These are phyloP conservation scores for Phalanger gymnotis DNA, from an alignment of 2,797 vertebrate species.

Conservation along the genomic window DNA sequence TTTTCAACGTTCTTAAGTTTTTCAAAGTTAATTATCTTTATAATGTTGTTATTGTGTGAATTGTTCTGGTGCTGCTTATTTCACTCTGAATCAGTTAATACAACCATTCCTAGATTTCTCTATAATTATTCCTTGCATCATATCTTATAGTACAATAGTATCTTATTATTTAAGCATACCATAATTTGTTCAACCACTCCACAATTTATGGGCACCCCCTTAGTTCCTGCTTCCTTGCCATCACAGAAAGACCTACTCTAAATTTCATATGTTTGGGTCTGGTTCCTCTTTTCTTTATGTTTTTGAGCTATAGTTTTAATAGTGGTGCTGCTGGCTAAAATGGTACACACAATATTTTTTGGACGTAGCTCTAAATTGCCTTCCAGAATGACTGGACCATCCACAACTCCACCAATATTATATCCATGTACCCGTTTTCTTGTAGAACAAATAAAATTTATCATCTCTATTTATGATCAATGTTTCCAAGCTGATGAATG, in stretches of 20 bases:
- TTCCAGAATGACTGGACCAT: background rate
- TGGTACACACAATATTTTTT: background rate
- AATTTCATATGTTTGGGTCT: background rate
- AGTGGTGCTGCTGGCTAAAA: background rate
- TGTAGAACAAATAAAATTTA: background rate
- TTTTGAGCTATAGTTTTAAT: background rate
- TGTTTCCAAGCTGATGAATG: background rate
- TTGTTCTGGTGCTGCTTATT: background rate
- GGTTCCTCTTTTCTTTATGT: background rate
- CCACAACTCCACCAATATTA: background rate
- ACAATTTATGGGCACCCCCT: background rate
- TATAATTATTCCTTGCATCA: background rate
- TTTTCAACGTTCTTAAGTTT: background rate
- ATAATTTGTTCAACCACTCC: background rate
- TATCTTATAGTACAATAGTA: background rate
- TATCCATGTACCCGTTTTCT: background rate
- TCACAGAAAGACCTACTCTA: background rate
- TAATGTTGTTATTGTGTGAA: background rate
- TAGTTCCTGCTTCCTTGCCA: background rate
- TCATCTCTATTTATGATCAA: background rate
- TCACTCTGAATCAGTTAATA: background rate
- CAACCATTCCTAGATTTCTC: background rate
- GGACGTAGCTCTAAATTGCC: background rate
- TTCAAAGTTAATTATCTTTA: background rate
- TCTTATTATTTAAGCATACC: background rate